These are phyloP conservation scores for Speoplatyrhinus poulsoni DNA, from an alignment of 2,113 vertebrate genomes.

Conservation along the genomic window DNA sequence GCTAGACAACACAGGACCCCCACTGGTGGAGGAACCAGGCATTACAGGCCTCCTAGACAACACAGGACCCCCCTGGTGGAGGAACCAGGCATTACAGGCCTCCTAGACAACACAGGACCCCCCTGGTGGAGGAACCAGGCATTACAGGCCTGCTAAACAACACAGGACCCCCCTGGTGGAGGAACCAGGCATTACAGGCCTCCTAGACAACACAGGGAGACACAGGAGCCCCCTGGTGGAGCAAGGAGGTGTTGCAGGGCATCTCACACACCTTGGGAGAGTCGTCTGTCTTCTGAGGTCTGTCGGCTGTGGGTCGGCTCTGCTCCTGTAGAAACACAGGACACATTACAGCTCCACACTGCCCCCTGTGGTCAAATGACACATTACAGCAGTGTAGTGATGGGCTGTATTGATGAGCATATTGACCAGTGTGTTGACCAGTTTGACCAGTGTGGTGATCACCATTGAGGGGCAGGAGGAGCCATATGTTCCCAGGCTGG, in stretches of 20 bases:
- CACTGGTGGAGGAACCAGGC: too few relatives aligned
- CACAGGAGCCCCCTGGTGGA: background rate
- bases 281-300: conserved; percentile 50
- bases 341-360: background rate
- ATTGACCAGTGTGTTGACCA: background rate
- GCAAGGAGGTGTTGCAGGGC: too few relatives aligned
- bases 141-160: background rate
- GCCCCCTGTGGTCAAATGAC: too few relatives aligned
- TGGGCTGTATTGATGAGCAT: too few relatives aligned
- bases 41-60: background rate
- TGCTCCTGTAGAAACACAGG: conserved; percentile 58
- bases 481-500: conserved; percentile 25
- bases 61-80: background rate
- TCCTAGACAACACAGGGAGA: conserved; percentile 39
- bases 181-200: too few relatives aligned
- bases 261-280: conserved; percentile 31
- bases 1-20: background rate
- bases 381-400: background rate
- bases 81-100: too few relatives aligned
- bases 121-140: background rate
- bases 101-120: background rate
- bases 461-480: conserved; percentile 44
- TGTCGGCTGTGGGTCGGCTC: conserved; percentile 29
- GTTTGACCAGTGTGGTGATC: background rate
- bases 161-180: background rate